Percentiles rank a stretch among this genome's conserved stretches.
These are phyloP conservation scores for Hemitrygon akajei DNA, from an alignment of 2,797 vertebrate species.

Conservation along the genomic window DNA sequence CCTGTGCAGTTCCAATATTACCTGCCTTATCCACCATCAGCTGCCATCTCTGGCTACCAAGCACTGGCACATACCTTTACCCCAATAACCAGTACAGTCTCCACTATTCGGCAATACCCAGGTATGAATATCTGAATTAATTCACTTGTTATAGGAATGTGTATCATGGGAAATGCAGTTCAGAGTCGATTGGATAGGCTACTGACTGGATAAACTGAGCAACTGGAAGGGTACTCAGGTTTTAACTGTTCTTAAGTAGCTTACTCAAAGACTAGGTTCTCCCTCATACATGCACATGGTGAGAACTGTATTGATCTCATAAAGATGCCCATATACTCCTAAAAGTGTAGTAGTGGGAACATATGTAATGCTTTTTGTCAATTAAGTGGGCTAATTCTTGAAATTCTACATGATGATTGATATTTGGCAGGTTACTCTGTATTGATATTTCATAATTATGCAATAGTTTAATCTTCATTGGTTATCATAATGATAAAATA, in stretches of 20 bases:
- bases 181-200: not conserved
- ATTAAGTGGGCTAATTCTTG: too few species aligned
- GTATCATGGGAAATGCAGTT: not conserved
- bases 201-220: not conserved
- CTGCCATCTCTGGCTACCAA: slow-evolving; percentile 61
- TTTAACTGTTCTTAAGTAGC: not conserved
- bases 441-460: too few species aligned
- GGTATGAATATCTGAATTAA: slow-evolving; percentile 57
- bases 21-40: slow-evolving; percentile 79
- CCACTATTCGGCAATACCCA: slow-evolving; percentile 89
- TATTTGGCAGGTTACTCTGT: too few species aligned
- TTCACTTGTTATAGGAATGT: not conserved
- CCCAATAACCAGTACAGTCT: slow-evolving; percentile 92
- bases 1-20: slow-evolving; percentile 97
- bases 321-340: too few species aligned
- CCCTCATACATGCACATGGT: too few species aligned
- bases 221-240: not conserved
- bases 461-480: not conserved
- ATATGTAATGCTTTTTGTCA: too few species aligned
- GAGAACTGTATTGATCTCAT: too few species aligned
- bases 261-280: too few species aligned
- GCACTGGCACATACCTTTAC: slow-evolving; percentile 84
- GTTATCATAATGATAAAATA: not conserved
- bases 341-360: too few species aligned
- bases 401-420: too few species aligned